Base-by-base conservation (phyloP, 2,113 vertebrate genomes). In the Cynoglossus semilaevis region DNA sequence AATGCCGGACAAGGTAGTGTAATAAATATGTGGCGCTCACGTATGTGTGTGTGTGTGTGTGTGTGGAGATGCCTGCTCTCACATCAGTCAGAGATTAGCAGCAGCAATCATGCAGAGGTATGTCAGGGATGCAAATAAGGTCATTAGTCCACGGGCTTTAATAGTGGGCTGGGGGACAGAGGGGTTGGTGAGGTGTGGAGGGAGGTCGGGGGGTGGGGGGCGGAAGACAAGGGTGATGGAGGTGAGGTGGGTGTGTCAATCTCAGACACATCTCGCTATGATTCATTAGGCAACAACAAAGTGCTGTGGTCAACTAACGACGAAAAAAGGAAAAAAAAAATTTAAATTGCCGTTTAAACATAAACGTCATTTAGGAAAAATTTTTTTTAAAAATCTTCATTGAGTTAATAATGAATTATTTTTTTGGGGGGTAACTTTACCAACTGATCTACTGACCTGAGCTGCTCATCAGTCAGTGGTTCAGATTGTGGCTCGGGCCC, bases 71-170 rank as follows among this genome's bases (percentile, higher is more conserved):
- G 77, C 64, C 56, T 41, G 63, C 75, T 72, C 70, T 69, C 68
- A 61, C 77, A 78, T 83, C 84, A 80, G 40, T 61, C 9, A 61
- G 51, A 79, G 82, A 88, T 86, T 77, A 86, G 76, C 77, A 45
- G 17, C 70, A 87, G 93, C 92, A 92, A 94, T 94, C 91, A 92
- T 91, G 92, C 93, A 85, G 88, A 92, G 93, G 93, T 94, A 94
- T 93, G 92, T 91, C 89, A 86, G 88, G 91, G 94, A 94, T 94
- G 94, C 93, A 95, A 94, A 95, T 94, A 93, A 91, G 89, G 88
- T 94, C 91, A 94, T 95, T 95, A 95, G 92, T 92, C 91, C 90
- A 85, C 76, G 88, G 92, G 46, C 47, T 89, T 88, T 94, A 92
- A 94, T 81, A 70, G 72, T 50, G 52, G 76, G 12, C 5, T 15